Evolutionary conservation across 2,797 vertebrate genomes (phyloP).

Genomic region (Microctenopoma steveboyesi): DNA sequence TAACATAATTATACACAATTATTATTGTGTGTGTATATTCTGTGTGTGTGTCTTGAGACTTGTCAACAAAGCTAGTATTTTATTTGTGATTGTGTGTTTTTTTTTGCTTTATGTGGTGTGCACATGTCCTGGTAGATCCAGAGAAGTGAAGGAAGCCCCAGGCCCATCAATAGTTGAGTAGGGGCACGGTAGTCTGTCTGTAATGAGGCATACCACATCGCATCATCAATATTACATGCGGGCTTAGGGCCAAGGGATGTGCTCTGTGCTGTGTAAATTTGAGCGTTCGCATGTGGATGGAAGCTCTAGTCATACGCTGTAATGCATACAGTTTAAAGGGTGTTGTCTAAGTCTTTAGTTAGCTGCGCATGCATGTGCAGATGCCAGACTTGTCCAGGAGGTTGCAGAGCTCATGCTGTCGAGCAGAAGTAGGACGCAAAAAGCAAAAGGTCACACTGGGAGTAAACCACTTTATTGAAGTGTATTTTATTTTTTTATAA

Average conservation of each 20-base stretch:
- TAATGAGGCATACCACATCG: slow-evolving; percentile 83
- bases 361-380: slow-evolving; percentile 10
- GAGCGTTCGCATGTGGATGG: slow-evolving; percentile 38
- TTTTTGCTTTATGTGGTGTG: slow-evolving; percentile 51
- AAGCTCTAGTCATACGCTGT: slow-evolving; percentile 46
- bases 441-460: not conserved
- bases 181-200: slow-evolving; percentile 76
- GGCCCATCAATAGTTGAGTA: slow-evolving; percentile 86
- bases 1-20: not conserved
- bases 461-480: not conserved
- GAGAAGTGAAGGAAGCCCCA: slow-evolving; percentile 72
- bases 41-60: slow-evolving; percentile 7
- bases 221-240: slow-evolving; percentile 86
- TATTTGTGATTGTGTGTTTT: slow-evolving; percentile 52
- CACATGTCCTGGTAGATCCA: slow-evolving; percentile 61
- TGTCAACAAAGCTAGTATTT: slow-evolving; percentile 28
- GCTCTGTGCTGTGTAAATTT: slow-evolving; percentile 52
- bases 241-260: slow-evolving; percentile 66
- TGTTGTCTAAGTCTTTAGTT: slow-evolving; percentile 29
- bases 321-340: slow-evolving; percentile 58
- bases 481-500: not conserved
- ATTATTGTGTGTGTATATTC: slow-evolving; percentile 6
- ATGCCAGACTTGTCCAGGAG: not conserved
- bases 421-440: not conserved
- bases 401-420: not conserved